These are phyloP conservation scores for Syrista parreyssii DNA, from an alignment of 2,888 invertebrate genomes.

Conservation along the genomic window DNA sequence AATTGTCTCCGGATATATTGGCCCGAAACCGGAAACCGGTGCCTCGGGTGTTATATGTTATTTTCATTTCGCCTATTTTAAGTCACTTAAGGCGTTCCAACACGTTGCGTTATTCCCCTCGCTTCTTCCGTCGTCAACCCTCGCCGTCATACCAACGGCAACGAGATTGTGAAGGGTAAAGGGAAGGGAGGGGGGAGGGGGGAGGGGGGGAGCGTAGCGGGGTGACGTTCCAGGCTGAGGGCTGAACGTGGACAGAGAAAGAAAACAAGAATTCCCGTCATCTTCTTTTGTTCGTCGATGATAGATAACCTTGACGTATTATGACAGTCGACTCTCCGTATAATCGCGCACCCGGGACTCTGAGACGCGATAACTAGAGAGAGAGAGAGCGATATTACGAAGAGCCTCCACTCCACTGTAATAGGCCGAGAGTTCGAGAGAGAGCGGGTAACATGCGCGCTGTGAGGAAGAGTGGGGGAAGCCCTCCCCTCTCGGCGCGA, in stretches of 20 bases:
- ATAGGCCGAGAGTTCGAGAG: too few species aligned
- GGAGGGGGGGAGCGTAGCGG: not conserved
- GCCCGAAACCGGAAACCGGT: slow-evolving; percentile 8
- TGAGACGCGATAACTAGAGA: too few species aligned
- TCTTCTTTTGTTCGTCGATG: slow-evolving; percentile 21
- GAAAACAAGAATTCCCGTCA: not conserved
- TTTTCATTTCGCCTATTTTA: slow-evolving; percentile 5
- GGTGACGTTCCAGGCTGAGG: not conserved
- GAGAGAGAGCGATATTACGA: too few species aligned
- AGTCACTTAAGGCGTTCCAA: not conserved
- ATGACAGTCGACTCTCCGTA: not conserved
- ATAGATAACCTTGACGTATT: slow-evolving; percentile 18
- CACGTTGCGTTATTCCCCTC: not conserved
- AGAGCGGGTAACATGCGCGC: too few species aligned
- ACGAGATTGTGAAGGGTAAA: too few species aligned
- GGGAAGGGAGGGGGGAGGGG: too few species aligned
- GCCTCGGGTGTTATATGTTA: not conserved
- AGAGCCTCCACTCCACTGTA: too few species aligned
- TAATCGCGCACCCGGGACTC: too few species aligned
- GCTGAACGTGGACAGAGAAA: not conserved
- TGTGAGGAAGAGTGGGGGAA: too few species aligned
- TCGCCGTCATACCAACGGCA: not conserved
- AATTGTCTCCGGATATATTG: slow-evolving; percentile 1
- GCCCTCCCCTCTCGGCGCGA: too few species aligned
- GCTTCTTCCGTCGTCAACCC: not conserved